These are phyloP conservation scores for Danio rerio DNA, from an alignment of 2,113 vertebrate genomes.

Conservation along the genomic window DNA sequence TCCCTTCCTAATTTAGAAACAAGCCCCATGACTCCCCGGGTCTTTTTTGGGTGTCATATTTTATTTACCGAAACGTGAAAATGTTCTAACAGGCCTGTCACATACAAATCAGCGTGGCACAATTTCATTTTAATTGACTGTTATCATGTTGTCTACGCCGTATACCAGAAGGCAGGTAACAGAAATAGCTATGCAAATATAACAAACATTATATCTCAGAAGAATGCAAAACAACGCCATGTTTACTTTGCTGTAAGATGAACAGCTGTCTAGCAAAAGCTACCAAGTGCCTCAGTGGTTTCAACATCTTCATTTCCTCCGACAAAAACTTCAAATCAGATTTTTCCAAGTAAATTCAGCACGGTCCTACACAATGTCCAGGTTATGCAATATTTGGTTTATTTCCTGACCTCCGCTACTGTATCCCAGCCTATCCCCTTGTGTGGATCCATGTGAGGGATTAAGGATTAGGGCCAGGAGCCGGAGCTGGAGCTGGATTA, in stretches of 20 bases:
- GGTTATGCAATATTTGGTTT: constrained; percentile 37
- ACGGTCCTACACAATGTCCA: not conserved
- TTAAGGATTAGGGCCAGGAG: constrained; percentile 77
- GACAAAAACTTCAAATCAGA: not conserved
- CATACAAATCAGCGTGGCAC: not conserved
- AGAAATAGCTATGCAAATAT: constrained; percentile 39
- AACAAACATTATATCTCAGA: constrained; percentile 14
- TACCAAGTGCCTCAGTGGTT: not conserved
- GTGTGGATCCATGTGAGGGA: constrained; percentile 74
- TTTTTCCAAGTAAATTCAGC: constrained; percentile 3
- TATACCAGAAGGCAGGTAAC: constrained; percentile 36
- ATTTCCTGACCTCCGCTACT: constrained; percentile 46
- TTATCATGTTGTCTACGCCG: not conserved
- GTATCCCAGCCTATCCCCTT: constrained; percentile 28
- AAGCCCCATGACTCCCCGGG: not conserved
- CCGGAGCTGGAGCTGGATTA: constrained; percentile 74
- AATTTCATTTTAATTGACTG: constrained; percentile 25
- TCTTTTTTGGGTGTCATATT: constrained; percentile 20
- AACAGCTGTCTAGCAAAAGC: constrained; percentile 28
- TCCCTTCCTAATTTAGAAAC: constrained; percentile 9
- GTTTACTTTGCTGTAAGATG: not conserved
- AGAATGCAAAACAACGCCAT: no score
- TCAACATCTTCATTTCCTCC: not conserved
- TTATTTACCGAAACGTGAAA: not conserved
- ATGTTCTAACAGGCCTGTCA: constrained; percentile 23